Evolutionary conservation across 2,888 invertebrate genomes (phyloP).

Genomic region (Agrenia bidenticulata): DNA sequence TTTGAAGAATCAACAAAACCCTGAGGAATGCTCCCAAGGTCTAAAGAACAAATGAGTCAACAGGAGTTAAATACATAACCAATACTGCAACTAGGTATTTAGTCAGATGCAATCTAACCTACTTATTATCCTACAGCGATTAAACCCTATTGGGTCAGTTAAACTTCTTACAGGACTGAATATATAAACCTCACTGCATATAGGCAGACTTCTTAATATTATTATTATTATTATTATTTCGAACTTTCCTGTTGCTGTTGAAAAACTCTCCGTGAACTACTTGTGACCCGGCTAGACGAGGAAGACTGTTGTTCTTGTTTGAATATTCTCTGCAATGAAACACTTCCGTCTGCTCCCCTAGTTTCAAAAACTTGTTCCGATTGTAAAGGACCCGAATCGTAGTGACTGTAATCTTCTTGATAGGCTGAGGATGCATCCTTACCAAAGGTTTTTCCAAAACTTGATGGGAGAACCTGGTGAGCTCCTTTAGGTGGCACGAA

Average conservation of each 20-base stretch:
- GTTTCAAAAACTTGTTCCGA: constrained; percentile 50
- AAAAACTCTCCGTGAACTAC: constrained; percentile 45
- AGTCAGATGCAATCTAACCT: not conserved
- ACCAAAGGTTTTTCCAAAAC: constrained; percentile 43
- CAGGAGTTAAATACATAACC: not conserved
- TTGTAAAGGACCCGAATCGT: constrained; percentile 49
- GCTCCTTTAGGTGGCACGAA: constrained; percentile 28
- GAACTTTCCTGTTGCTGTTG: constrained; percentile 42
- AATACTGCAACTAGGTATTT: constrained; percentile 10
- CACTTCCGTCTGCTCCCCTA: constrained; percentile 48
- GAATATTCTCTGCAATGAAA: constrained; percentile 50
- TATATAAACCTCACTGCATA: no score
- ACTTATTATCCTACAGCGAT: no score
- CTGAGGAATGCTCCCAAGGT: no score
- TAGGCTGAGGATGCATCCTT: constrained; percentile 34
- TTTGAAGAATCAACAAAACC: not conserved
- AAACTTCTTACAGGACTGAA: no score
- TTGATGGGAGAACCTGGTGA: constrained; percentile 44
- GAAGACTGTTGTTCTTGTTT: constrained; percentile 50
- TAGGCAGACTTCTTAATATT: no score
- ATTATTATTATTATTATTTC: not conserved
- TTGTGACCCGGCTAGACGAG: constrained; percentile 46
- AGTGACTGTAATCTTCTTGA: constrained; percentile 47
- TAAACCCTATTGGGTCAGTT: no score
- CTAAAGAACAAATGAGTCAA: no score